phyloP scores from a whole-genome alignment of 2,888 invertebrate species.

The Drosophila cognata region DNA sequence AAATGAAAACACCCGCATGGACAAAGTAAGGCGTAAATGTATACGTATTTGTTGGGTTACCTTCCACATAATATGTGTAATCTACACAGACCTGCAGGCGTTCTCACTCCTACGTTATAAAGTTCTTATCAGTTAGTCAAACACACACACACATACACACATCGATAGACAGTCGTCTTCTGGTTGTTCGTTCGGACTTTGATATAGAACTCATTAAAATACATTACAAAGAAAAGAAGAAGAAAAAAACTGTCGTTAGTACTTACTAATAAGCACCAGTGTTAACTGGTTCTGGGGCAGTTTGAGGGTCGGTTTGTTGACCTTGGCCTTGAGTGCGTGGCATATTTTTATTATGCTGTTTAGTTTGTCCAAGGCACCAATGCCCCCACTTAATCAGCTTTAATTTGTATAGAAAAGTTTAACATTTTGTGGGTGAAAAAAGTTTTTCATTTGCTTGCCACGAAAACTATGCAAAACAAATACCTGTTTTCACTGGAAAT shows the following conservation, averaged over 20 bases:
- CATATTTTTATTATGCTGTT: background rate
- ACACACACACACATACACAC: slow-evolving; percentile 19
- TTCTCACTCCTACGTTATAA: slow-evolving; percentile 26
- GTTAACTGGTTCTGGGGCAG: slow-evolving; percentile 18
- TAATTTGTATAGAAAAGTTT: background rate
- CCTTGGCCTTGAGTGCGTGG: slow-evolving; percentile 40
- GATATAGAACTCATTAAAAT: slow-evolving; percentile 49
- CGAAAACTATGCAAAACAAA: background rate
- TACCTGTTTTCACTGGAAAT: slow-evolving; percentile 12
- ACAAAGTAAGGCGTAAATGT: slow-evolving; percentile 10
- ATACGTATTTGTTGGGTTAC: slow-evolving; percentile 25
- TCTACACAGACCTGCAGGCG: slow-evolving; percentile 33
- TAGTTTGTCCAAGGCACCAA: slow-evolving; percentile 23
- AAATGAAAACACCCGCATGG: slow-evolving; percentile 25
- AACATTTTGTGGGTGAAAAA: background rate
- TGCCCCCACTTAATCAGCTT: background rate
- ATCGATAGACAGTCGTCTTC: slow-evolving; percentile 11
- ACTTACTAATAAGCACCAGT: slow-evolving; percentile 44
- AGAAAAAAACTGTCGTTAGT: slow-evolving; percentile 14
- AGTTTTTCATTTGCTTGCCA: background rate
- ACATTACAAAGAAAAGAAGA: slow-evolving; percentile 6
- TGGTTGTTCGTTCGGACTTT: slow-evolving; percentile 59
- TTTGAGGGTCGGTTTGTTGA: slow-evolving; percentile 13
- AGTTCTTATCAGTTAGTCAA: slow-evolving; percentile 62
- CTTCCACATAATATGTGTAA: slow-evolving; percentile 40